Evolutionary conservation across 2,888 invertebrate species (phyloP), one percentile per base, ranked within the genome.

Genomic region (Agrochola circellaris): DNA sequence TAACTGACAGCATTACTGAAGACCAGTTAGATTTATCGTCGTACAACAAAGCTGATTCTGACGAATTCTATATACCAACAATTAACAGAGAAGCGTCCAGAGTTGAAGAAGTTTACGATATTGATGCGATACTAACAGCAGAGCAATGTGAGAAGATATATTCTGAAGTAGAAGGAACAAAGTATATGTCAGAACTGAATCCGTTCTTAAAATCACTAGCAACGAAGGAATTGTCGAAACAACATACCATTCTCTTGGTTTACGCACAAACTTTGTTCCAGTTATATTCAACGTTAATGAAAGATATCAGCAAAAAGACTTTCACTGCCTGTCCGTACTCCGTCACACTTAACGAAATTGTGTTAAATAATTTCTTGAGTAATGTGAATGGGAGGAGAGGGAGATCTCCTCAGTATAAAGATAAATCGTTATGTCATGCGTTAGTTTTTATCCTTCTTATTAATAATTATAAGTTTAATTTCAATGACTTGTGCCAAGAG

Each of bases 21-120:
- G 94, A 95, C 0, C 91, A 94, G 73, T 56, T 95, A 0, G 96
- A 97, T 73, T 38, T 96, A 0, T 91, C 95, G 0, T 86, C 91
- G 0, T 94, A 95, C 42, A 92, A 92, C 20, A 92, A 91, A 26
- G 89, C 85, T 15, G 94, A 97, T 81, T 89, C 93, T 0, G 95
- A 95, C 2, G 94, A 95, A 13, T 93, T 94, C 56, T 97, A 97
- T 80, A 92, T 96, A 85, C 97, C 97, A 2, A 92, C 94, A 0
- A 97, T 97, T 17, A 94, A 97, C 82, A 91, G 97, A 84, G 90
- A 94, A 7, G 97, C 97, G 0, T 90, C 89, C 2, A 93, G 86
- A 64, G 91, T 94, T 0, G 95, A 96, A 75, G 92, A 97, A 54
- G 96, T 97, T 0, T 97, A 97, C 75, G 91, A 94, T 71, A 82